phyloP scores from a whole-genome alignment of 2,113 vertebrate species.

The Apodemus sylvaticus region DNA sequence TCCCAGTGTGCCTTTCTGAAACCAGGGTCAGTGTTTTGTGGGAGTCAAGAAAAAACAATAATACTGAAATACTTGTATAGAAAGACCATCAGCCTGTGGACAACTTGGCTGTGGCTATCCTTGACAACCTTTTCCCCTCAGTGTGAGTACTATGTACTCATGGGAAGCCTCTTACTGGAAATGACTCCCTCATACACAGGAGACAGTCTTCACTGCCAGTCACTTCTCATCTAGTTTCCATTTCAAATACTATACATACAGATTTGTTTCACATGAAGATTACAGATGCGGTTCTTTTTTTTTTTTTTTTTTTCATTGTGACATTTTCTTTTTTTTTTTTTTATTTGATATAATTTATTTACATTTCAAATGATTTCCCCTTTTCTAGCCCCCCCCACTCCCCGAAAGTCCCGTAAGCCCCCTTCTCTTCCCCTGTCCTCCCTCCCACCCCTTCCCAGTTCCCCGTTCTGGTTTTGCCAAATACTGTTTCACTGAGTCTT shows the following conservation, averaged over 20 bases:
- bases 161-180: neutral
- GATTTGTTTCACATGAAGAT: neutral
- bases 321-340: too few relatives aligned
- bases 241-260: neutral
- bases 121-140: neutral
- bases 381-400: too few relatives aligned
- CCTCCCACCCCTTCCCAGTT: too few relatives aligned
- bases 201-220: neutral
- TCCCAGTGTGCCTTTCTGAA: constrained; percentile 21
- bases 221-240: neutral
- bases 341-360: too few relatives aligned
- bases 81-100: neutral
- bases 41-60: neutral
- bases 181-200: neutral
- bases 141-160: too few relatives aligned
- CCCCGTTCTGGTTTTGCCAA: too few relatives aligned
- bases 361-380: too few relatives aligned
- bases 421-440: too few relatives aligned
- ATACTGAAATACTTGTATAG: neutral
- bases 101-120: neutral
- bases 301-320: too few relatives aligned
- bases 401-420: too few relatives aligned
- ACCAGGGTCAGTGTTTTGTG: neutral
- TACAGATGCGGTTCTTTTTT: neutral
- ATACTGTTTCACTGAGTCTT: too few relatives aligned